These are phyloP conservation scores for Sandelia bainsii DNA, from an alignment of 2,797 vertebrate genomes.

Conservation along the genomic window DNA sequence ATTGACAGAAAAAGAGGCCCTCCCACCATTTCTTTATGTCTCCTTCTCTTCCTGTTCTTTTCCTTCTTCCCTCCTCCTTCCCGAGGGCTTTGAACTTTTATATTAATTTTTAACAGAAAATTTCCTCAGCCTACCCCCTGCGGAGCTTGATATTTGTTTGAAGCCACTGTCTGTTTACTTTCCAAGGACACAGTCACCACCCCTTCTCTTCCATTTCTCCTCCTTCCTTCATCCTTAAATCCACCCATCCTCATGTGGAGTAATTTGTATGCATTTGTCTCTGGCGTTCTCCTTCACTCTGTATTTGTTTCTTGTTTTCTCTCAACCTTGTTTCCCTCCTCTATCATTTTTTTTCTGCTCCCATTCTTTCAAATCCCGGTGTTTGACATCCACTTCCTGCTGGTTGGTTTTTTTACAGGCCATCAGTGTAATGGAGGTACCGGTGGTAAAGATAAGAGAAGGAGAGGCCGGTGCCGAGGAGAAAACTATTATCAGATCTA, in stretches of 20 bases:
- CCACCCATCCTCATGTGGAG: slow-evolving; percentile 1
- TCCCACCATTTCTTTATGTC: slow-evolving; percentile 24
- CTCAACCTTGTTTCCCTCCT: slow-evolving; percentile 4
- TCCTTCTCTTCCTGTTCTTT: slow-evolving; percentile 29
- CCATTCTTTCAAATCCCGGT: slow-evolving; percentile 44
- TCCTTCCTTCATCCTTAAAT: slow-evolving; percentile 18
- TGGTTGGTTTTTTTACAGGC: slow-evolving; percentile 91
- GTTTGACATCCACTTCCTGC: slow-evolving; percentile 67
- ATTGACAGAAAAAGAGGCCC: slow-evolving; percentile 33
- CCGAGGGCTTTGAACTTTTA: slow-evolving; percentile 65
- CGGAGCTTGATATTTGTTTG: slow-evolving; percentile 70
- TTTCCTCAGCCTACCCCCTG: slow-evolving; percentile 41
- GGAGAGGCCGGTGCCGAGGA: slow-evolving; percentile 89
- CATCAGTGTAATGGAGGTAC: slow-evolving; percentile 97
- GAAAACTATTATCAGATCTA: slow-evolving; percentile 97
- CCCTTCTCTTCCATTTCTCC: slow-evolving; percentile 22
- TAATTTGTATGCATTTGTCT: slow-evolving; percentile 45
- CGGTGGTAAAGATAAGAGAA: slow-evolving; percentile 97
- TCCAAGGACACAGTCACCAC: slow-evolving; percentile 56
- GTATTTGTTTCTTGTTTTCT: slow-evolving; percentile 12
- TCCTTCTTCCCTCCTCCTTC: slow-evolving; percentile 16
- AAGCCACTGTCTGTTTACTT: slow-evolving; percentile 65
- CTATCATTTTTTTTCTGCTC: background rate
- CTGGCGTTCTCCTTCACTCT: background rate
- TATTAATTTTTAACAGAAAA: slow-evolving; percentile 65